Evolutionary conservation across 2,888 invertebrate genomes (phyloP).

Genomic region (Caenorhabditis afra): DNA sequence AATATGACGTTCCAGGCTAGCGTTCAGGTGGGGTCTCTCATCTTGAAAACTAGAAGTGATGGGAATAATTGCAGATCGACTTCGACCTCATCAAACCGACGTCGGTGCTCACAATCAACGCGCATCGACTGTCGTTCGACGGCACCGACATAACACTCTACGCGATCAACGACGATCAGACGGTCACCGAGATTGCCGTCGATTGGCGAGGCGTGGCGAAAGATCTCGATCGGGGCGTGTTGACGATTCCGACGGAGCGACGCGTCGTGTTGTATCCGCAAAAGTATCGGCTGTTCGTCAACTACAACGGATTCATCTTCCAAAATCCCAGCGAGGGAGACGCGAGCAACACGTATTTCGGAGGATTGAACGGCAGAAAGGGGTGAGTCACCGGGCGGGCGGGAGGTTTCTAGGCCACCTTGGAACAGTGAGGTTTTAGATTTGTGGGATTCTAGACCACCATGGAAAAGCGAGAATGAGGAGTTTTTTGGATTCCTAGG

Average conservation of each 20-base stretch:
- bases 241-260: constrained; percentile 30
- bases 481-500: no score
- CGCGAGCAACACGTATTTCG: constrained; percentile 55
- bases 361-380: constrained; percentile 35
- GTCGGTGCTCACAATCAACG: constrained; percentile 36
- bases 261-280: constrained; percentile 6
- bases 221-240: constrained; percentile 47
- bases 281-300: constrained; percentile 22
- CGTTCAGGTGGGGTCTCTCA: neutral
- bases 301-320: constrained; percentile 62
- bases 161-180: constrained; percentile 1
- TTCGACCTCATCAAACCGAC: constrained; percentile 28
- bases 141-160: neutral
- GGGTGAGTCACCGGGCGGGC: constrained; percentile 11
- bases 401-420: neutral
- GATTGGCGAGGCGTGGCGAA: constrained; percentile 18
- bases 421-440: no score
- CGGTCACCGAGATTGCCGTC: constrained; percentile 1
- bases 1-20: constrained; percentile 62
- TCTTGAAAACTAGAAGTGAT: neutral
- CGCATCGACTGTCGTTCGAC: constrained; percentile 49
- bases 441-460: no score
- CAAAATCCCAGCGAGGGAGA: constrained; percentile 52
- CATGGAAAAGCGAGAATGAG: no score
- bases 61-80: neutral